A percentile compares a stretch with the other conserved stretches of the same genome.
Conservation (phyloP, 2,113 vertebrate species). For the Formicarius rufipectus region DNA sequence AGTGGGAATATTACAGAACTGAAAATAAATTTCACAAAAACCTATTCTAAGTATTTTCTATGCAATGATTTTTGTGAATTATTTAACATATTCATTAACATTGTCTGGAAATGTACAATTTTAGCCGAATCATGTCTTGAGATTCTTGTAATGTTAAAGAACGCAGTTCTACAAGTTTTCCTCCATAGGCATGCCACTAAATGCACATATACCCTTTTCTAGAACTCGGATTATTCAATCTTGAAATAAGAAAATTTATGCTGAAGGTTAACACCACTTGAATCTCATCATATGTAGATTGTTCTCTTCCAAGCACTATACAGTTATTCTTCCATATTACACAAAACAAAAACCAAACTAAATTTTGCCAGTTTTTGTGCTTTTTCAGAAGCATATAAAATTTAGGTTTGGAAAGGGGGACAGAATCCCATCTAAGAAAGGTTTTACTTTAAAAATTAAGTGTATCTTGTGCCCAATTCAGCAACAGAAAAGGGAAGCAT, state of each 20-base stretch:
- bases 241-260: not conserved
- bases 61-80: conserved; percentile 37
- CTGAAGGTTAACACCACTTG: not conserved
- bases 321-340: not conserved
- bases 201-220: not conserved
- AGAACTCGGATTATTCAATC: not conserved
- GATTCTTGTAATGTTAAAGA: not conserved
- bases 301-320: not conserved
- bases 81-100: conserved; percentile 52
- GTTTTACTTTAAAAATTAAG: not conserved
- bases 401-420: not conserved
- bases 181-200: not conserved
- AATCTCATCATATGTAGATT: not conserved
- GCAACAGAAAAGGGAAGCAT: not conserved
- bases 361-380: not conserved
- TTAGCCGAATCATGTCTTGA: not conserved
- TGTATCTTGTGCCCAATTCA: not conserved
- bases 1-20: not conserved
- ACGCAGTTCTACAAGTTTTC: not conserved
- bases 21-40: conserved; percentile 40
- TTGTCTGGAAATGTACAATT: not conserved
- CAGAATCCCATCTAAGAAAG: not conserved
- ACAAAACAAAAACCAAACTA: not conserved
- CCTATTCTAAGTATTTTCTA: conserved; percentile 16
- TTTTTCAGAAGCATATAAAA: not conserved